Percentiles rank a stretch among this genome's conserved stretches.
Evolutionary conservation across 1,140 invertebrate species (phyloP).

Genomic region (Anastatus disparis): DNA sequence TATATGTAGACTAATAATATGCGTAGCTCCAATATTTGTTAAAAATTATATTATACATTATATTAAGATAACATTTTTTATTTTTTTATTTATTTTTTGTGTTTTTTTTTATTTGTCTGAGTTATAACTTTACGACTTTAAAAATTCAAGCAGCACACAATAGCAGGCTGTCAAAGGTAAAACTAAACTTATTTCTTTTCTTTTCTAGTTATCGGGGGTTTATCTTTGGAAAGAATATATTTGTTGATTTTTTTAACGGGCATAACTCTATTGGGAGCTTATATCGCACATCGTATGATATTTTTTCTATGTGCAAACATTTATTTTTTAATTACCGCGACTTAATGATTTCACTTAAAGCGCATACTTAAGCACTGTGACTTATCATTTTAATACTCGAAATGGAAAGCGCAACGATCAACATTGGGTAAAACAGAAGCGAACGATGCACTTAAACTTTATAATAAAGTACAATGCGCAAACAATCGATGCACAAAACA

Average conservation of each 20-base stretch:
- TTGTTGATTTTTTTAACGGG: slow-evolving; percentile 19
- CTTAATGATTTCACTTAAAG: not conserved
- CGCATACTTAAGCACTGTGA: not conserved
- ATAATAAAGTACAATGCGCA: not conserved
- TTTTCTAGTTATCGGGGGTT: slow-evolving; percentile 9
- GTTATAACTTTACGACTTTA: slow-evolving; percentile 37
- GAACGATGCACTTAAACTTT: not conserved
- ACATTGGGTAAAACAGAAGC: not conserved
- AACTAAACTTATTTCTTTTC: slow-evolving; percentile 12
- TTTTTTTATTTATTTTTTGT: too few relatives aligned
- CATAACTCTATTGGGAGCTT: slow-evolving; percentile 1
- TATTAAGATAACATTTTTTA: slow-evolving; percentile 17
- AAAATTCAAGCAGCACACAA: slow-evolving; percentile 61
- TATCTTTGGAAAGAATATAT: slow-evolving; percentile 34
- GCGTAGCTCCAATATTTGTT: slow-evolving; percentile 10
- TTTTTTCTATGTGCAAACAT: not conserved
- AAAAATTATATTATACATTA: slow-evolving; percentile 24
- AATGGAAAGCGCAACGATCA: not conserved
- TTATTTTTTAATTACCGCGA: not conserved
- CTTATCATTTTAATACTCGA: not conserved
- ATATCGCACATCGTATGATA: not conserved
- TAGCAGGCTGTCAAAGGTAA: slow-evolving; percentile 45
- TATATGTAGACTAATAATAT: slow-evolving; percentile 9
- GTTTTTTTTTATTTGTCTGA: too few relatives aligned
- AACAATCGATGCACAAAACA: not conserved